phyloP scores from a whole-genome alignment of 2,888 invertebrate species.

The Kryphioiulus occultus region DNA sequence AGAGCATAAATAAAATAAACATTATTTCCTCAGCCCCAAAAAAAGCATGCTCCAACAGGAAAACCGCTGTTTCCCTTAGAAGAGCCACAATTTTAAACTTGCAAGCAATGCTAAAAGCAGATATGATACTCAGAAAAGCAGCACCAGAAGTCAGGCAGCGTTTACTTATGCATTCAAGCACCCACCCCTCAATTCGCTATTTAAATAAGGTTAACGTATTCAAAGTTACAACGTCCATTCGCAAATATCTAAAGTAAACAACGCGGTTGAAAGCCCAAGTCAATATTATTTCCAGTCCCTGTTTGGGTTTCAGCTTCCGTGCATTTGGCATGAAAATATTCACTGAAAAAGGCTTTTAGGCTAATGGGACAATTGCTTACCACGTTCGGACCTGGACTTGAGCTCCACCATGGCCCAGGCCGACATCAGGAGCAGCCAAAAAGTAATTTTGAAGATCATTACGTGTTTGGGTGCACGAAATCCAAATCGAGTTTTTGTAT shows the following conservation, averaged over 20 bases:
- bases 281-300: neutral
- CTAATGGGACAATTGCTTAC: neutral
- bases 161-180: neutral
- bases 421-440: neutral
- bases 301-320: neutral
- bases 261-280: neutral
- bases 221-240: neutral
- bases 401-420: neutral
- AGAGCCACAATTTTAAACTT: neutral
- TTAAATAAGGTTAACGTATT: neutral
- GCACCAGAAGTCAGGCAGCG: neutral
- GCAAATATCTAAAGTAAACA: neutral
- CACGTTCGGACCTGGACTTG: neutral
- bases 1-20: neutral
- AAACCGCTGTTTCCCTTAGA: neutral
- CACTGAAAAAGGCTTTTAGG: conserved; percentile 3
- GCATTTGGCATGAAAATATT: neutral
- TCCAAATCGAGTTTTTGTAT: neutral
- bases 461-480: neutral
- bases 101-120: neutral
- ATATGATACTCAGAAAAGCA: neutral
- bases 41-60: neutral
- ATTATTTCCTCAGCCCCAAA: neutral
- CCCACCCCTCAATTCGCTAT: neutral
- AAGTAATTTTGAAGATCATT: neutral